Evolutionary conservation across 2,888 invertebrate species (phyloP), one percentile per base, ranked within the genome.

Genomic region (Ormia ochracea): DNA sequence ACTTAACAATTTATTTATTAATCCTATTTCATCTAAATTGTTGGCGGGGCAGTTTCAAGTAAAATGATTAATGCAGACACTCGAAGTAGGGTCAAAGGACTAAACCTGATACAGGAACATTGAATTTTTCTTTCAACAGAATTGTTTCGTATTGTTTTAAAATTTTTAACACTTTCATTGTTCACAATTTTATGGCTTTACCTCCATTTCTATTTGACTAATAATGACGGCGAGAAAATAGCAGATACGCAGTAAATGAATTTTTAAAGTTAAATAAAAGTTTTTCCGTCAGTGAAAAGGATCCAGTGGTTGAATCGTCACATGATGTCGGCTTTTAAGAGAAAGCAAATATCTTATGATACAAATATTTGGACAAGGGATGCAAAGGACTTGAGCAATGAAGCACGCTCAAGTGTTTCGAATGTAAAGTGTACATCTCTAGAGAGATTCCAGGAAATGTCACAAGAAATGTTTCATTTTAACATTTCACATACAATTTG

Each of bases 161-260:
- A 72, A 56, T 63, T 61, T 69, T 73, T 73, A 76, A 80, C 76
- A 68, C 68, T 76, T 80, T 66, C 38, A 12, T 63, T 1, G 14
- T 54, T 36, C 21, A 63, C 28, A 31, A 17, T n/a, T 54, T 26
- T n/a, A 17, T 4, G 3, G 28, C 28, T 3, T 6, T 4, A 6
- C 28, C 3, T 28, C 6, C 28, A 45, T 48, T 38, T 70, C 61
- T 70, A 80, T 65, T 72, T 68, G 73, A 68, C 73, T 68, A 80
- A 76, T 76, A 80, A 69, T 76, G 73, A 68, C 1, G 31, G 19
- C 9, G 23, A 43, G 3, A 43, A 50, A 52, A 12, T 9, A 10
- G 36, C 1, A 21, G n/a, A 28, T 52, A 21, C 2, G 12, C 9
- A 28, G 10, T 50, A 28, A 28, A 28, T 28, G 28, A 17, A 50